Evolutionary conservation across 2,797 vertebrate species (phyloP).

Genomic region (Lepilemur ruficaudatus): DNA sequence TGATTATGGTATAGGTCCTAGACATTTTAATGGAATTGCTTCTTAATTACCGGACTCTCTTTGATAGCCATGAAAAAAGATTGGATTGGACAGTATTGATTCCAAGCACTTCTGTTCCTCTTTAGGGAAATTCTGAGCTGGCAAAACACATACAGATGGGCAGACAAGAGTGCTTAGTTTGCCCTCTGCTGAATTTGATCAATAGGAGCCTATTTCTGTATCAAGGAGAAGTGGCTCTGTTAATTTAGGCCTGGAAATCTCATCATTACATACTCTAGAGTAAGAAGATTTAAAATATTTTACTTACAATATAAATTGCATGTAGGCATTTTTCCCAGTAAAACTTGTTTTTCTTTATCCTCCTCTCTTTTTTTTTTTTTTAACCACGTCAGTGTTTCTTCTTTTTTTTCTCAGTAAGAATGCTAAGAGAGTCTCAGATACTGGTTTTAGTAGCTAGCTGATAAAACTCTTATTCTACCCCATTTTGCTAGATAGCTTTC

Average conservation of each 20-base stretch:
- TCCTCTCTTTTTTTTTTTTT: neutral
- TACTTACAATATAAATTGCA: conserved; percentile 61
- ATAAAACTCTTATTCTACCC: neutral
- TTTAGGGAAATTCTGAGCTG: conserved; percentile 85
- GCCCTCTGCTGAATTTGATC: conserved; percentile 87
- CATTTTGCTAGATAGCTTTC: neutral
- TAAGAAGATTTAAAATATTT: conserved; percentile 71
- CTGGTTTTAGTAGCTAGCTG: neutral
- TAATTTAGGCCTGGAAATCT: conserved; percentile 87
- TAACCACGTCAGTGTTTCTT: neutral
- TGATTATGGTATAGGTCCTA: conserved; percentile 79
- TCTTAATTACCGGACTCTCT: conserved; percentile 89
- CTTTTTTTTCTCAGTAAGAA: neutral
- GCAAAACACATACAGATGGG: conserved; percentile 84
- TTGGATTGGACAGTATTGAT: conserved; percentile 91
- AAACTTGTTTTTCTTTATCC: conserved; percentile 42
- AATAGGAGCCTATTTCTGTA: conserved; percentile 89
- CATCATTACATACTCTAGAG: conserved; percentile 79
- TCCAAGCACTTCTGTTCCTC: conserved; percentile 87
- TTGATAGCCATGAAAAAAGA: conserved; percentile 90
- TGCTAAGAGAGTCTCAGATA: neutral
- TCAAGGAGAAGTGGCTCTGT: conserved; percentile 83
- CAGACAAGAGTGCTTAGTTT: conserved; percentile 86
- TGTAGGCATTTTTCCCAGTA: conserved; percentile 58
- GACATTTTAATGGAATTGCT: conserved; percentile 87